phyloP scores from a whole-genome alignment of 2,797 vertebrate species.

The Chloroceryle amazona region DNA sequence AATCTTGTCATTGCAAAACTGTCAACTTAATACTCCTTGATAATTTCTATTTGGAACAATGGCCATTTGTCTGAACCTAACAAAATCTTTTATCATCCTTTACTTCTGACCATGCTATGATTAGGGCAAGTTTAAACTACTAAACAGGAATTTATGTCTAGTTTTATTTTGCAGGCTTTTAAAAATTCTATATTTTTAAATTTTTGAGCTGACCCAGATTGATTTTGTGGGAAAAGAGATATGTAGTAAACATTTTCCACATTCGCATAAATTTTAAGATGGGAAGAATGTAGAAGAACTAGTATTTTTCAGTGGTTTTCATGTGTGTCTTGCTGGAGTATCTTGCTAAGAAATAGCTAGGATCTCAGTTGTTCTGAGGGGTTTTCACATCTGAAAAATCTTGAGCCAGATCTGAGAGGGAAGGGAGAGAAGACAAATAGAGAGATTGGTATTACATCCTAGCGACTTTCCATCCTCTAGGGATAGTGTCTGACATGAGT shows the following conservation, averaged over 20 bases:
- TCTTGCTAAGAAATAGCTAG: neutral
- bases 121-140: neutral
- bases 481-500: neutral
- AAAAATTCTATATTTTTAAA: neutral
- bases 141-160: neutral
- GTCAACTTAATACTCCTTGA: neutral
- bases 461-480: neutral
- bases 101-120: neutral
- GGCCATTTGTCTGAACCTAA: neutral
- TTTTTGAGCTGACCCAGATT: neutral
- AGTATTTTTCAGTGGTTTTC: neutral
- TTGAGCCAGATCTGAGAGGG: neutral
- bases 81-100: neutral
- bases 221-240: neutral
- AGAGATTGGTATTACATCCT: neutral
- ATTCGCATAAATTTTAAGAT: neutral
- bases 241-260: neutral
- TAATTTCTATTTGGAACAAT: neutral
- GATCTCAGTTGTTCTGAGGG: neutral
- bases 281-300: neutral
- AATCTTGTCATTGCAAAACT: neutral
- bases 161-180: neutral
- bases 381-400: conserved; percentile 4
- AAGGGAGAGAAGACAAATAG: neutral
- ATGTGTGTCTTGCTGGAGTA: neutral